phyloP scores from a whole-genome alignment of 2,888 invertebrate species.

The Meganola albula region DNA sequence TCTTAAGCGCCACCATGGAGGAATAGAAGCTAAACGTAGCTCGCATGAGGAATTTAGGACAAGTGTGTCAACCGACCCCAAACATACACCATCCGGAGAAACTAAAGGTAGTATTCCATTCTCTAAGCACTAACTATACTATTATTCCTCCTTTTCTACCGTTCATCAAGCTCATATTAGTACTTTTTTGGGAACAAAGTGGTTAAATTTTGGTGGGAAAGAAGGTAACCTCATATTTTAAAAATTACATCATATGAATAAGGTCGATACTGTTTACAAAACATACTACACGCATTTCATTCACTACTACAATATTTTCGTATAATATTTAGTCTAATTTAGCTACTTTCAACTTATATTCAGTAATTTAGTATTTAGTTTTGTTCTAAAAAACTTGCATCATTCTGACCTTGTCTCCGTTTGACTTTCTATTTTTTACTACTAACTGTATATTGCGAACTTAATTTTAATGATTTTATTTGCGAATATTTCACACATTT shows the following conservation, averaged over 20 bases:
- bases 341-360: too few relatives aligned
- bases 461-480: too few relatives aligned
- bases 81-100: slow-evolving; percentile 50
- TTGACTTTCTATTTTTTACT: slow-evolving; percentile 49
- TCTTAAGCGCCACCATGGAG: slow-evolving; percentile 64
- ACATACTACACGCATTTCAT: slow-evolving; percentile 51
- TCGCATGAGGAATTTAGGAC: slow-evolving; percentile 67
- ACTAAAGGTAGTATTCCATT: slow-evolving; percentile 55
- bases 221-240: slow-evolving; percentile 60
- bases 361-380: slow-evolving; percentile 15
- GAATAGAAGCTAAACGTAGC: slow-evolving; percentile 65
- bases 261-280: slow-evolving; percentile 72
- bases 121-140: slow-evolving; percentile 25
- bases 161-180: slow-evolving; percentile 11
- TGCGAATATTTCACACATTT: too few relatives aligned
- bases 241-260: slow-evolving; percentile 60
- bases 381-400: slow-evolving; percentile 36
- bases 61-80: slow-evolving; percentile 64
- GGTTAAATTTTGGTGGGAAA: slow-evolving; percentile 68
- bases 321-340: too few relatives aligned
- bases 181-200: slow-evolving; percentile 15
- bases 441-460: slow-evolving; percentile 23
- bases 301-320: slow-evolving; percentile 11
- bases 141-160: slow-evolving; percentile 13
- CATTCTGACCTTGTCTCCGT: slow-evolving; percentile 47